Conservation (phyloP, 2,797 vertebrate species). For the Dromococcyx pavoninus region DNA sequence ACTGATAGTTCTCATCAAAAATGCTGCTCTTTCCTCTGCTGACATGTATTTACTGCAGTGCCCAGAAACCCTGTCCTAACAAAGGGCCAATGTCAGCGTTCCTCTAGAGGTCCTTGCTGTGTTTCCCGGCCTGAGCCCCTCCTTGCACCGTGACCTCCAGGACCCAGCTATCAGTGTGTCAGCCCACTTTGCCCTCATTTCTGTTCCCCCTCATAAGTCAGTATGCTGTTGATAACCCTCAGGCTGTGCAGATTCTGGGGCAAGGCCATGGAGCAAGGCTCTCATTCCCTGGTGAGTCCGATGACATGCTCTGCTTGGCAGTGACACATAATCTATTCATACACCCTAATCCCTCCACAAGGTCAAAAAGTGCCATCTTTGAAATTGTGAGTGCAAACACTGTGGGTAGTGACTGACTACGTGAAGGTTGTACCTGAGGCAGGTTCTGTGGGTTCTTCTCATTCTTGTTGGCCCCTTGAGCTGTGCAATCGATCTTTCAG, state of each 20-base stretch:
- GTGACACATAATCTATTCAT: fast-evolving
- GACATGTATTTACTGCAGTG: background rate
- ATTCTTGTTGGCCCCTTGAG: background rate
- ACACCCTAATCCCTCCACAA: too few relatives aligned
- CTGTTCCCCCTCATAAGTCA: background rate
- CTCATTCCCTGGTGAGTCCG: background rate
- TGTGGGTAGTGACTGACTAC: background rate
- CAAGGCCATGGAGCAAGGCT: background rate
- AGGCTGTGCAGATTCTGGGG: background rate
- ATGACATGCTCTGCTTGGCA: background rate
- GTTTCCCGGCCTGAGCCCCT: background rate
- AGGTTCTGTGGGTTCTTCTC: background rate
- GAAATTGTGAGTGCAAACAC: background rate
- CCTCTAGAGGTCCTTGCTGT: background rate
- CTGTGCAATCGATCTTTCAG: background rate
- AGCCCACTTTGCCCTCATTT: background rate
- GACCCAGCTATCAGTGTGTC: background rate
- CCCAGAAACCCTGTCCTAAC: background rate
- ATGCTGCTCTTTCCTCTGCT: background rate
- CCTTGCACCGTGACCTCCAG: background rate
- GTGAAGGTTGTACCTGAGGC: background rate
- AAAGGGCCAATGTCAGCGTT: fast-evolving
- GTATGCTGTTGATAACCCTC: background rate
- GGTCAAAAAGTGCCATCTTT: background rate
- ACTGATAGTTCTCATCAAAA: background rate